Evolutionary conservation across 2,888 invertebrate species (phyloP).

Genomic region (Seladonia tumulorum): DNA sequence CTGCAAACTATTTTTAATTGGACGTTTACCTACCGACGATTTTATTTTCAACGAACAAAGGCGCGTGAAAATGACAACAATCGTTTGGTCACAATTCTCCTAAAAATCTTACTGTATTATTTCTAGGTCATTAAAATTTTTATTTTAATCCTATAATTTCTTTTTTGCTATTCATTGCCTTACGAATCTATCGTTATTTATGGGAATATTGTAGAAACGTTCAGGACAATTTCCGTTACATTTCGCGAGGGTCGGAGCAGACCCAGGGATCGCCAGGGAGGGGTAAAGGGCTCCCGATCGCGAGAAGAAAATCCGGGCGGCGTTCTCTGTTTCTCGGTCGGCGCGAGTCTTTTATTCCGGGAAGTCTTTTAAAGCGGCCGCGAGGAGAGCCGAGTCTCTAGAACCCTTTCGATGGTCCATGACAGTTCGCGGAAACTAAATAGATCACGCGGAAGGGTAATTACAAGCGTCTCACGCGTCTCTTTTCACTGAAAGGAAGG

Average conservation of each 20-base stretch:
- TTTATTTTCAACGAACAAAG: too few species aligned
- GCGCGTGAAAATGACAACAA: too few species aligned
- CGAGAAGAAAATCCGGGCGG: conserved; percentile 13
- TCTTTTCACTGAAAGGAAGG: conserved; percentile 63
- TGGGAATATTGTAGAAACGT: too few species aligned
- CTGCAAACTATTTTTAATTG: not conserved
- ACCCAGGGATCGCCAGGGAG: not conserved
- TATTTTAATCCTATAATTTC: too few species aligned
- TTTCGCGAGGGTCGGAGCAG: not conserved
- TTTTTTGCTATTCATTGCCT: too few species aligned
- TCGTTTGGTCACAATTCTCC: too few species aligned
- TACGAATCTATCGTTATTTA: too few species aligned
- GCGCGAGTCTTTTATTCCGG: conserved; percentile 66
- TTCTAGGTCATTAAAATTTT: too few species aligned
- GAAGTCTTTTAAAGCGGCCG: conserved; percentile 66
- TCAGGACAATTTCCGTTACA: not conserved
- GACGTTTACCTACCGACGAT: too few species aligned
- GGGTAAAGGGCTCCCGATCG: not conserved
- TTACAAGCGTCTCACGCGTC: conserved; percentile 77
- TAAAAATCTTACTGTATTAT: too few species aligned
- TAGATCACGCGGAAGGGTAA: conserved; percentile 80
- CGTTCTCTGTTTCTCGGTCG: conserved; percentile 14
- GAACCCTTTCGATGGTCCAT: conserved; percentile 78
- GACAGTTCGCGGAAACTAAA: conserved; percentile 78
- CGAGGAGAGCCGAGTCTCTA: conserved; percentile 58